Base-by-base conservation (phyloP, 2,888 invertebrate genomes). In the Cabera pusaria region DNA sequence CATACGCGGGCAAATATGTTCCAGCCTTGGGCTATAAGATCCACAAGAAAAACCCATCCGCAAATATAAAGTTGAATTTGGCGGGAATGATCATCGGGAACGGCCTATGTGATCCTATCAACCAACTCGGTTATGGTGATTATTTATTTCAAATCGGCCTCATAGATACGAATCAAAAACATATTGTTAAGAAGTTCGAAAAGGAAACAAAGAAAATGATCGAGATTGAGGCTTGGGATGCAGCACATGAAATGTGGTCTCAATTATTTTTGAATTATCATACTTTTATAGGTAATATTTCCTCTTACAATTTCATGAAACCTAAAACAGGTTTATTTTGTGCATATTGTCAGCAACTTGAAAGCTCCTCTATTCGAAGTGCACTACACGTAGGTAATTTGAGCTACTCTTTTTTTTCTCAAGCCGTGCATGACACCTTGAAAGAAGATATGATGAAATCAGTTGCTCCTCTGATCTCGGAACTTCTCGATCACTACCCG, bases 101-200 rank as follows among this genome's bases (percentile, higher is more conserved):
- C 74, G 96, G 96, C 0, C 80, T 94, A 0, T 92, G 93, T 40
- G 96, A 96, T 77, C 96, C 96, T 0, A 85, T 90, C 39, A 92
- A 95, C 74, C 96, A 96, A 71, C 65, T 95, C 1, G 75, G 92
- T 6, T 96, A 96, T 65, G 92, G 94, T 1, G 93, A 94, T 60
- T 95, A 95, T 74, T 86, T 96, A 27, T 94, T 95, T 63, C 94
- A 95, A 67, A 75, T 94, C 31, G 96, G 96, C 0, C 75, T 94
- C 6, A 80, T 94, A 40, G 94, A 93, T 71, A 75, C 79, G 43
- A 92, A 92, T 59, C 92, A 91, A 1, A 89, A 90, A 41, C 66
- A 88, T 17, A 41, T 83, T 9, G 93, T 95, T 57, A 85, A 92
- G 32, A 59, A 81, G 1, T 90, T 90, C 36, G 94, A 95, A 70